Percentiles rank a stretch among this genome's conserved stretches.
phyloP scores from a whole-genome alignment of 2,797 vertebrate species.

The Sebastes steindachneri region DNA sequence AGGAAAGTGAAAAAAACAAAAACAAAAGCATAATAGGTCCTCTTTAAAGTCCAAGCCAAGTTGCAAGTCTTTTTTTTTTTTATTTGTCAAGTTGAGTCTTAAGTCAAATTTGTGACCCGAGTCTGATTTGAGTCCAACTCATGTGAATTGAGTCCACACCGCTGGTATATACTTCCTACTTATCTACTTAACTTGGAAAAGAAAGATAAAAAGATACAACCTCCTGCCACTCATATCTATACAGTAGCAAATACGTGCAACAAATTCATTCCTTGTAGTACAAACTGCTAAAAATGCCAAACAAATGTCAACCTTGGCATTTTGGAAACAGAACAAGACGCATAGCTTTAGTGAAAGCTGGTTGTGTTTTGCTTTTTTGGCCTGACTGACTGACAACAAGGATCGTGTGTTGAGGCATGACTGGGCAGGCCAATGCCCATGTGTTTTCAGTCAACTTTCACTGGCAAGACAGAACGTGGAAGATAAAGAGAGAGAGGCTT shows the following conservation, averaged over 20 bases:
- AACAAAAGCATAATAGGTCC: neutral
- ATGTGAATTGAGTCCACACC: neutral
- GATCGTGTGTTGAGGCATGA: constrained; percentile 34
- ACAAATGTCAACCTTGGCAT: constrained; percentile 8
- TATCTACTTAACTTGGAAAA: neutral
- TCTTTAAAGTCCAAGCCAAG: neutral
- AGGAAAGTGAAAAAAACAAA: neutral
- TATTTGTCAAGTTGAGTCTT: too few species aligned
- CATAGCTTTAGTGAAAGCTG: constrained; percentile 29
- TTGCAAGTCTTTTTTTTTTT: neutral
- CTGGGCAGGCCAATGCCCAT: constrained; percentile 51
- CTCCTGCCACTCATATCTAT: neutral
- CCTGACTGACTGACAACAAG: constrained; percentile 29
- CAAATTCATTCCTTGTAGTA: constrained; percentile 3
- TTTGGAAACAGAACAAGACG: constrained; percentile 7
- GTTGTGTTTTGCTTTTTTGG: constrained; percentile 32
- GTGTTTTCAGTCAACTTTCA: constrained; percentile 60
- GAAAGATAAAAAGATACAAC: neutral
- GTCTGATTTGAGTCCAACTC: neutral
- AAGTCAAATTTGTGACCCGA: too few species aligned
- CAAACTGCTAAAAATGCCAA: constrained; percentile 26
- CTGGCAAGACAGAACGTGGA: constrained; percentile 24
- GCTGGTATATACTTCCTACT: neutral
- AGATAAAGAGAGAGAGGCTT: constrained; percentile 12
- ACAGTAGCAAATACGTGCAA: neutral